These are phyloP conservation scores for Bibio marci DNA, from an alignment of 2,888 invertebrate species.

Conservation along the genomic window DNA sequence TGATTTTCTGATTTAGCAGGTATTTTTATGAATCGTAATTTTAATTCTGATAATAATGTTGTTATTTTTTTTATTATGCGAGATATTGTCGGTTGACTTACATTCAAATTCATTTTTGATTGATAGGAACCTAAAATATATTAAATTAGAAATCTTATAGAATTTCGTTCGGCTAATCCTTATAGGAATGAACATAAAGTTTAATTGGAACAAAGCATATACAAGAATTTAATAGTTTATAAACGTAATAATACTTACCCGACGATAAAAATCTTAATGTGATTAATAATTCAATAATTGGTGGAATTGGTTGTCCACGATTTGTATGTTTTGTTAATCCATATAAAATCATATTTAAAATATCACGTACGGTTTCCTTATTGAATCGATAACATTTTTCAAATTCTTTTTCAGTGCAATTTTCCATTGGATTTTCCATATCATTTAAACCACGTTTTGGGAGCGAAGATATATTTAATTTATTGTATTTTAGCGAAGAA, in stretches of 20 bases:
- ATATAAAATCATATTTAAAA: constrained; percentile 12
- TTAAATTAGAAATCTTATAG: background rate
- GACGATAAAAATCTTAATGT: constrained; percentile 12
- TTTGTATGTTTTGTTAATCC: constrained; percentile 12
- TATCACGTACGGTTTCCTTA: constrained; percentile 11
- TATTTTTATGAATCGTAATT: constrained; percentile 11
- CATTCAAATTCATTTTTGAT: constrained; percentile 10
- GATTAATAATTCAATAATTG: constrained; percentile 12
- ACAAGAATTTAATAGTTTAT: too few relatives aligned
- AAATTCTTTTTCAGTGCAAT: constrained; percentile 11
- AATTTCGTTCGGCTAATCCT: too few relatives aligned
- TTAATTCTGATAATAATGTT: constrained; percentile 9
- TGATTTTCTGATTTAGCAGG: constrained; percentile 9
- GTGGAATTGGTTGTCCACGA: constrained; percentile 12
- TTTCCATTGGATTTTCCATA: constrained; percentile 12
- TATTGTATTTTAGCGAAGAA: too few relatives aligned
- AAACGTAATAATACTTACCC: constrained; percentile 8
- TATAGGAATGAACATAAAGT: too few relatives aligned
- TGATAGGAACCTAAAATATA: constrained; percentile 10
- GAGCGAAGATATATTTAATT: too few relatives aligned
- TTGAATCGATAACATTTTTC: constrained; percentile 11
- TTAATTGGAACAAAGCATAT: too few relatives aligned
- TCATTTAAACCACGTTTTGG: too few relatives aligned
- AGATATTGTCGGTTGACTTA: constrained; percentile 13
- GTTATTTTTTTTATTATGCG: constrained; percentile 12